A percentile compares a stretch with the other conserved stretches of the same genome.
These are phyloP conservation scores for Lepidurus apus DNA, from an alignment of 1,140 invertebrate species.

Conservation along the genomic window DNA sequence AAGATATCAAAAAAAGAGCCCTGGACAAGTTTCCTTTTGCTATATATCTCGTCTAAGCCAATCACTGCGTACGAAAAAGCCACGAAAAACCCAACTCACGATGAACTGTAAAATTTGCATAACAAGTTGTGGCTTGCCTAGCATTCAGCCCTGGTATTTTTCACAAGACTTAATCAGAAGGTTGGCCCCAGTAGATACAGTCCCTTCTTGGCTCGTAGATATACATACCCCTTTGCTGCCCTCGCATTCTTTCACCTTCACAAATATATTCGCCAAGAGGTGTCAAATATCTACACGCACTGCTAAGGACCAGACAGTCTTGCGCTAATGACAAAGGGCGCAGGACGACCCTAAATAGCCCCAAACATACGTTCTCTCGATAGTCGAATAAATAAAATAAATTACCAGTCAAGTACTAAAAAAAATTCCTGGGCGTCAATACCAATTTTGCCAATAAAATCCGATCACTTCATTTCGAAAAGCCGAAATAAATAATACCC, in stretches of 20 bases:
- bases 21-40: neutral
- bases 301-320: neutral
- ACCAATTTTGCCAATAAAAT: neutral
- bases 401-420: neutral
- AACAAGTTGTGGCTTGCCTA: neutral
- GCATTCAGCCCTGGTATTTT: neutral
- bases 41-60: neutral
- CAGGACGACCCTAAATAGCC: neutral
- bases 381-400: neutral
- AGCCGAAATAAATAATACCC: no score
- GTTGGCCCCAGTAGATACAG: neutral
- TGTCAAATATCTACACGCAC: neutral
- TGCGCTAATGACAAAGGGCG: neutral
- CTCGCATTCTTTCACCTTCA: neutral
- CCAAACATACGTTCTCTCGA: neutral
- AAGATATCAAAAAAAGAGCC: conserved; percentile 8
- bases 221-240: neutral
- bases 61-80: neutral
- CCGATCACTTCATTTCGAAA: neutral
- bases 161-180: conserved; percentile 13
- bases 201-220: no score
- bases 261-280: neutral
- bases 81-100: conserved; percentile 14
- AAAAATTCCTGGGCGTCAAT: neutral
- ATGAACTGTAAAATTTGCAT: conserved; percentile 9